Evolutionary conservation across 2,113 vertebrate genomes (phyloP).

Genomic region (Galbula dea): DNA sequence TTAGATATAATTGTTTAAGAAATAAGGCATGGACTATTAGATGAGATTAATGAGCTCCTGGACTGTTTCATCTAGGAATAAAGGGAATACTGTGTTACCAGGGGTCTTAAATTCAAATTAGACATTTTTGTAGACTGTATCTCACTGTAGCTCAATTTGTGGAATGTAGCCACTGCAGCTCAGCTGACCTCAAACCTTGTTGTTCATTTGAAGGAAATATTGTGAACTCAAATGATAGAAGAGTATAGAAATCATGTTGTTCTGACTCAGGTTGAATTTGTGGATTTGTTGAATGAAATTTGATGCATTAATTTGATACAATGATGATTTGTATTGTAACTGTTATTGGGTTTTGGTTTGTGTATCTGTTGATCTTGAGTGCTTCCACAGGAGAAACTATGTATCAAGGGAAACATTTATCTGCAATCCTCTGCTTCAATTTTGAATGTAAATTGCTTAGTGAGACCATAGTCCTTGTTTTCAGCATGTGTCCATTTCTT

Average conservation of each 20-base stretch:
- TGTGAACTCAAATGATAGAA: background rate
- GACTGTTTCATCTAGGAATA: background rate
- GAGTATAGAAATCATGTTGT: background rate
- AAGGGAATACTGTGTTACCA: background rate
- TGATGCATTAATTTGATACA: background rate
- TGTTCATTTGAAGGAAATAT: background rate
- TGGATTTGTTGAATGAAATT: background rate
- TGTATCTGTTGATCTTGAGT: background rate
- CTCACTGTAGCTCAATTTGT: background rate
- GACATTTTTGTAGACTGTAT: background rate
- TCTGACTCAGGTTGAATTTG: background rate
- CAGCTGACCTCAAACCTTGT: background rate
- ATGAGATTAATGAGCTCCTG: background rate
- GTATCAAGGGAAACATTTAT: background rate
- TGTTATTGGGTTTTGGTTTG: background rate
- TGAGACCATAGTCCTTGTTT: background rate
- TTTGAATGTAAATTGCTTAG: background rate
- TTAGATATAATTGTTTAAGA: background rate
- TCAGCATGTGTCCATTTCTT: background rate
- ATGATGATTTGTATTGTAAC: too few species aligned
- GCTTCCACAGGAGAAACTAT: background rate
- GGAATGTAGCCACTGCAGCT: background rate
- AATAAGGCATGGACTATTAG: background rate
- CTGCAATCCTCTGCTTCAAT: background rate
- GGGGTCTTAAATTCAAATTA: background rate